Evolutionary conservation across 2,888 invertebrate species (phyloP).

Genomic region (Eupelmus urozonus): DNA sequence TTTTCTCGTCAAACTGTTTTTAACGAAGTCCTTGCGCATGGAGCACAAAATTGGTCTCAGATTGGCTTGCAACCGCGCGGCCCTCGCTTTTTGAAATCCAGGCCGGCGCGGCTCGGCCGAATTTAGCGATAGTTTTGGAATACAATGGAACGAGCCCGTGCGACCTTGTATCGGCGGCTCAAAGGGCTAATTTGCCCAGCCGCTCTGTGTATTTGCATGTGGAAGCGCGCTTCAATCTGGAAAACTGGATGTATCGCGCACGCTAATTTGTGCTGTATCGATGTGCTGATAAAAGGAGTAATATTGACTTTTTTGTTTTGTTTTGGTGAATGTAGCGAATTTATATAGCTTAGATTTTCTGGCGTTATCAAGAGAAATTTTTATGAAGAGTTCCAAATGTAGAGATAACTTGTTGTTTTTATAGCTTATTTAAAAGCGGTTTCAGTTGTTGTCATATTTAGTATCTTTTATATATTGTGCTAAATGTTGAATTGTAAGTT

Average conservation of each 20-base stretch:
- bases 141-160: slow-evolving; percentile 12
- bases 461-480: no score
- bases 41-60: slow-evolving; percentile 37
- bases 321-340: no score
- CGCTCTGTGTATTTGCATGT: slow-evolving; percentile 38
- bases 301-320: background rate
- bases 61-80: slow-evolving; percentile 22
- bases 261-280: slow-evolving; percentile 22
- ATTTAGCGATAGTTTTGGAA: slow-evolving; percentile 41
- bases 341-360: no score
- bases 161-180: background rate
- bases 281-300: slow-evolving; percentile 20
- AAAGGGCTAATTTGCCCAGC: slow-evolving; percentile 42
- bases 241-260: slow-evolving; percentile 40
- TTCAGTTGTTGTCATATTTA: no score
- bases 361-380: no score
- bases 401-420: no score
- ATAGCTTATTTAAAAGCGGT: no score
- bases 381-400: no score
- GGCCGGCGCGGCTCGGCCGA: background rate
- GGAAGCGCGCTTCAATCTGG: slow-evolving; percentile 24
- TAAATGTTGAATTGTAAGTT: no score
- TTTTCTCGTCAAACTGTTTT: slow-evolving; percentile 37
- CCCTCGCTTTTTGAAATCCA: background rate
- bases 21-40: slow-evolving; percentile 31